Base-by-base conservation (phyloP, 2,113 vertebrate genomes). In the Nyctibius bracteatus region DNA sequence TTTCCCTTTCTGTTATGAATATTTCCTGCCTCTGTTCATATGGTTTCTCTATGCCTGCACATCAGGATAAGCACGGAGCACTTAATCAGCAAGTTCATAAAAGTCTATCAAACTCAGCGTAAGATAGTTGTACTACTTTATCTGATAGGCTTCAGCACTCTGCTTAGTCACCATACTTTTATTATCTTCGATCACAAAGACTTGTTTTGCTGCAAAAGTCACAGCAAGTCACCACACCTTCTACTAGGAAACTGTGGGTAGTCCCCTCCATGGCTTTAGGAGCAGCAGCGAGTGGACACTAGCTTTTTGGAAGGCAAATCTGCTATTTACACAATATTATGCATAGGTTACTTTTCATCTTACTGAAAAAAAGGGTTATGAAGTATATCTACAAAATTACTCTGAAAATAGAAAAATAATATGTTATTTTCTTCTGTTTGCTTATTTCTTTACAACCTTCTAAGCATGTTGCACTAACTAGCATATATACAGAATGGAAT, bases 121-220 rank as follows among this genome's bases (percentile, higher is more conserved):
- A 79, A 77, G 27, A 51, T 5, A 44, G 30, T 44, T 72, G 51
- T 18, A 65, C 47, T 58, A 62, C 23, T 79, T 86, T 82, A 95
- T 84, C 96, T 94, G 91, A 93, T 97, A 98, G 51, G 94, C 92
- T 83, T 84, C 72, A 75, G 86, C 74, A 78, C 90, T 86, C 72
- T 91, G 52, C 33, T 81, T 54, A 90, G 66, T 96, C 85, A 97
- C 85, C 88, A 94, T 21, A 37, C 59, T 91, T 68, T 85, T 86
- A 92, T 97, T 96, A 33, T 80, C 85, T 75, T 97, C 96, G 94
- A 82, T 57, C 55, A 78, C 5, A 1, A 97, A 80, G 22, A 85
- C 96, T 28, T 92, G 59, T 21, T 97, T 44, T 31, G 57, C 83
- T 39, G 35, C 96, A 79, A 83, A 98, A 83, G 91, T 41, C 87